Base-by-base conservation (phyloP, 2,797 vertebrate genomes). In the Argya squamiceps region DNA sequence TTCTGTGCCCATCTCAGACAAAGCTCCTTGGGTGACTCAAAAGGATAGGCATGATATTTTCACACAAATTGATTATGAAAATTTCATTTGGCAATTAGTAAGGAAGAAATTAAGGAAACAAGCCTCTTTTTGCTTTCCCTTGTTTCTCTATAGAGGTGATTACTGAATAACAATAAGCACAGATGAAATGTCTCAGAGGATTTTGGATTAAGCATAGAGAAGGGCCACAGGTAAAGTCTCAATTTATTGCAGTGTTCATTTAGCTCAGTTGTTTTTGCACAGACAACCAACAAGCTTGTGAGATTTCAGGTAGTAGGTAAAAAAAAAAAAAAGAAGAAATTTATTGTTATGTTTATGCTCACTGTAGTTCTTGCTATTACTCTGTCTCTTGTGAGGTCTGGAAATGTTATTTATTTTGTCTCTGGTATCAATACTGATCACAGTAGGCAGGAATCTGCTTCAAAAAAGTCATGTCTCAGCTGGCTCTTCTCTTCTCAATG, bases 351-450 rank as follows among this genome's bases (percentile, higher is more conserved):
- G 17, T 90, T 93, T 88, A 89, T 94, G 36, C n/a, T 96, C 86
- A 79, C 92, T 89, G 68, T 70, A 89, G 62, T 76, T 92, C 53
- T 92, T 91, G 49, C 65, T 93, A 64, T 88, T 92, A 34, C 16
- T 89, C 59, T 92, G 62, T 85, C 74, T 92, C 62, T 53, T 93
- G n/a, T 47, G 68, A 78, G 46, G 30, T 55, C 83, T 92, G 56
- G 56, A 95, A 93, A 93, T 74, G 49, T 82, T 76, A 93, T 96
- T 95, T 95, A 85, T 97, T 88, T 94, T 91, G 65, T 71, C 24
- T 52, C 58, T 89, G 29, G 63, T 92, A 75, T 70, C 95, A 87
- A 60, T 78, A 87, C 63, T 71, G 50, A 88, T 85, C 69, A 63
- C 49, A 30, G 58, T 19, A 80, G 34, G 59, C 52, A 95, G 39